Base-by-base conservation (phyloP, 2,113 vertebrate genomes). In the Drymodes brunneopygia region DNA sequence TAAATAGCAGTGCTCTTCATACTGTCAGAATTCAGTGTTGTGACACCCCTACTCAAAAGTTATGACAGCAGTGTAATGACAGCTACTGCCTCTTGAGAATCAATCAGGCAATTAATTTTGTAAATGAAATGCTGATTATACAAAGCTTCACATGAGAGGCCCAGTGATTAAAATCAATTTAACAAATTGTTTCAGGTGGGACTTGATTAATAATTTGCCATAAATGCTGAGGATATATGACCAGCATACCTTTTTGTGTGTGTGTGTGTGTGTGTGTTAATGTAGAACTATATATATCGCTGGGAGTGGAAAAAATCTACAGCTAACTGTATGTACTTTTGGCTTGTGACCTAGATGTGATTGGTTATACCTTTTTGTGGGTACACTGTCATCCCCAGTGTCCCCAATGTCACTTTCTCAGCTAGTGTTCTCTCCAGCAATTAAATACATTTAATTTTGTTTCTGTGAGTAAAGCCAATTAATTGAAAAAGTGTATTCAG, bases 111-210 rank as follows among this genome's bases (percentile, higher is more conserved):
- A 98, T 98, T 98, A 98, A 98, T 98, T 98, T 98, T 98, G 98
- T 98, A 98, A 98, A 98, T 98, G 98, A 98, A 98, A 98, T 98
- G 98, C 98, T 98, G 98, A 98, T 98, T 98, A 98, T 98, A 98
- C 98, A 98, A 98, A 98, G 98, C 98, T 98, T 98, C 98, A 98
- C 97, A 97, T 98, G 97, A 98, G 98, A 98, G 98, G 98, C 98
- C 98, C 98, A 98, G 98, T 98, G 98, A 98, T 98, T 98, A 98
- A 98, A 98, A 98, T 98, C 98, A 98, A 98, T 98, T 98, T 98
- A 98, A 98, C 97, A 98, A 98, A 98, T 98, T 98, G 98, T 98
- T 98, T 98, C 98, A 98, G 98, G 98, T 98, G 98, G 98, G 98
- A 98, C 98, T 98, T 98, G 98, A 98, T 98, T 98, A 98, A 98